These are phyloP conservation scores for Sinocyclocheilus anshuiensis DNA, from an alignment of 2,113 vertebrate species.

Conservation along the genomic window DNA sequence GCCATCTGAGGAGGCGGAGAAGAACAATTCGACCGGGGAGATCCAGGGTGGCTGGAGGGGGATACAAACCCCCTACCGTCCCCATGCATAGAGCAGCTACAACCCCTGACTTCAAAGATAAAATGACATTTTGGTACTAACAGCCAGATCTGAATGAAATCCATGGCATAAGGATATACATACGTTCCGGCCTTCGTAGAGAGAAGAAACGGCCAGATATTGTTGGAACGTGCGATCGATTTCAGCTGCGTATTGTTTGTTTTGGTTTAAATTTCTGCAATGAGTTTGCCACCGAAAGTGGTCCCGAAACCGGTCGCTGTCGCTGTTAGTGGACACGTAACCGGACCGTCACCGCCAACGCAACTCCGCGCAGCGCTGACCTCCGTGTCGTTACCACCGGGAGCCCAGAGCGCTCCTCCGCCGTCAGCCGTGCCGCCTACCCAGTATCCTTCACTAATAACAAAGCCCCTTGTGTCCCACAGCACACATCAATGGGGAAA, in stretches of 20 bases:
- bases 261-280: conserved; percentile 75
- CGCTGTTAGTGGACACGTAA: conserved; percentile 84
- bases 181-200: conserved; percentile 68
- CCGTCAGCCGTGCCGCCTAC: conserved; percentile 81
- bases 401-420: conserved; percentile 78
- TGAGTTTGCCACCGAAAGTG: conserved; percentile 93
- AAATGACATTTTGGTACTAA: conserved; percentile 67
- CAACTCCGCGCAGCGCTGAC: conserved; percentile 77
- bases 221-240: conserved; percentile 70
- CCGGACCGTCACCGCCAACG: conserved; percentile 78
- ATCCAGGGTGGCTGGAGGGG: conserved; percentile 85
- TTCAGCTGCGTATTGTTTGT: conserved; percentile 73
- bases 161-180: conserved; percentile 63
- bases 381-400: conserved; percentile 77
- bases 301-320: conserved; percentile 86
- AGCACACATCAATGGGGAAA: not conserved
- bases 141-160: conserved; percentile 68
- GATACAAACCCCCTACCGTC: conserved; percentile 80
- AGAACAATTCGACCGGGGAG: conserved; percentile 73
- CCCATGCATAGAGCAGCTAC: conserved; percentile 82
- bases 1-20: conserved; percentile 70
- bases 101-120: conserved; percentile 69
- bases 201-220: conserved; percentile 69
- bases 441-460: conserved; percentile 86
- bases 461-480: conserved; percentile 47